Evolutionary conservation across 2,113 vertebrate genomes (phyloP).

Genomic region (Hippocampus barbouri): DNA sequence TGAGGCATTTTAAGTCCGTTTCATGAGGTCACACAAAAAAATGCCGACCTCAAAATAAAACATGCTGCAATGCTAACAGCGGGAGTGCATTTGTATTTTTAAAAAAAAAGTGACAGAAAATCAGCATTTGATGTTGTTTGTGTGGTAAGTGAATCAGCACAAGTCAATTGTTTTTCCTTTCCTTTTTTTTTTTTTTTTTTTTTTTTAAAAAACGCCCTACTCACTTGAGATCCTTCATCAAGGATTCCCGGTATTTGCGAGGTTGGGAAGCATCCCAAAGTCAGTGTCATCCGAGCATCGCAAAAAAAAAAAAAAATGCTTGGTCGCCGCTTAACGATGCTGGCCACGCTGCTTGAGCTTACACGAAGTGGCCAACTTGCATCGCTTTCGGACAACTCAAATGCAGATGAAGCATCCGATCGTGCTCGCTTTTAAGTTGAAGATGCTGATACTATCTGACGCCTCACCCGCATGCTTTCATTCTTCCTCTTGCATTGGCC

Average conservation of each 20-base stretch:
- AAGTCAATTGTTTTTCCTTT: neutral
- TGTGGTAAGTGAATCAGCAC: neutral
- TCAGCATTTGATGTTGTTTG: neutral
- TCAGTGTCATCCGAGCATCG: conserved; percentile 47
- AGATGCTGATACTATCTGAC: too few relatives aligned
- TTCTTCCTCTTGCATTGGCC: neutral
- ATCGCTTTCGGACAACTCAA: neutral
- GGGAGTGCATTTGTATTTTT: too few relatives aligned
- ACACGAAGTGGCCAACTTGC: conserved; percentile 2
- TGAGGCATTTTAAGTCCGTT: too few relatives aligned
- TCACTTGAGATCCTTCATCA: conserved; percentile 19
- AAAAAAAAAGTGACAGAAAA: too few relatives aligned
- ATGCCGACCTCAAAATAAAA: too few relatives aligned
- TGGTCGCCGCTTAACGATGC: conserved; percentile 37
- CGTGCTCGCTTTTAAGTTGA: too few relatives aligned
- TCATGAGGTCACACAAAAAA: too few relatives aligned
- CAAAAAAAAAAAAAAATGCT: conserved; percentile 25
- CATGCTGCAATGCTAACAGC: too few relatives aligned
- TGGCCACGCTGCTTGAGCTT: conserved; percentile 9
- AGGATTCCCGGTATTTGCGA: conserved; percentile 31
- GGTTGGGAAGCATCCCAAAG: too few relatives aligned
- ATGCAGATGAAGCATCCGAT: too few relatives aligned
- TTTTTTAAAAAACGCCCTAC: neutral
- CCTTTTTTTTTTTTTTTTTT: neutral
- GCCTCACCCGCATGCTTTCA: neutral